phyloP scores from a whole-genome alignment of 2,113 vertebrate genomes.

The Micronycteris hirsuta region DNA sequence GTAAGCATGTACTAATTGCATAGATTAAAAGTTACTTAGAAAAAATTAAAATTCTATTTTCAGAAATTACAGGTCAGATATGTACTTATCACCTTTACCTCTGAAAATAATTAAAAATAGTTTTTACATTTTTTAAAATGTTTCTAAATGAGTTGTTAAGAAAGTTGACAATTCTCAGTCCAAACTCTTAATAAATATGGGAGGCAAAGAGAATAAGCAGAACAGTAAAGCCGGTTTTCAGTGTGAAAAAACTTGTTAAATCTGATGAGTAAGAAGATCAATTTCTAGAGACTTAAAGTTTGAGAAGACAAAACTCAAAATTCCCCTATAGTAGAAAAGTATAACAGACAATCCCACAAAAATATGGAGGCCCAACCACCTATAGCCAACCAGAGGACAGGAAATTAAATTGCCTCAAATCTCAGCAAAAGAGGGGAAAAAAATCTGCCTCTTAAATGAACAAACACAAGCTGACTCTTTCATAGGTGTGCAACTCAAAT shows the following conservation, averaged over 20 bases:
- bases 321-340: not conserved
- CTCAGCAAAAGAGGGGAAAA: not conserved
- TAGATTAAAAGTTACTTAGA: not conserved
- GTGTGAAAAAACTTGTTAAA: not conserved
- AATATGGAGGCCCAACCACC: not conserved
- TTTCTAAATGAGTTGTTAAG: not conserved
- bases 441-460: not conserved
- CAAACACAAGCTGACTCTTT: not conserved
- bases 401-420: not conserved
- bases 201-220: not conserved
- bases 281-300: not conserved
- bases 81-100: not conserved
- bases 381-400: not conserved
- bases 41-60: not conserved
- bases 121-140: not conserved
- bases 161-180: not conserved
- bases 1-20: no score
- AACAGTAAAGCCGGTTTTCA: not conserved
- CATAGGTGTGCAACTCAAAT: not conserved
- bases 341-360: not conserved
- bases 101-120: not conserved
- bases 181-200: not conserved
- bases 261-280: not conserved
- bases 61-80: not conserved
- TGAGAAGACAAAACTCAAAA: not conserved